phyloP scores from a whole-genome alignment of 2,888 invertebrate species.

The Exephanes ischioxanthus region DNA sequence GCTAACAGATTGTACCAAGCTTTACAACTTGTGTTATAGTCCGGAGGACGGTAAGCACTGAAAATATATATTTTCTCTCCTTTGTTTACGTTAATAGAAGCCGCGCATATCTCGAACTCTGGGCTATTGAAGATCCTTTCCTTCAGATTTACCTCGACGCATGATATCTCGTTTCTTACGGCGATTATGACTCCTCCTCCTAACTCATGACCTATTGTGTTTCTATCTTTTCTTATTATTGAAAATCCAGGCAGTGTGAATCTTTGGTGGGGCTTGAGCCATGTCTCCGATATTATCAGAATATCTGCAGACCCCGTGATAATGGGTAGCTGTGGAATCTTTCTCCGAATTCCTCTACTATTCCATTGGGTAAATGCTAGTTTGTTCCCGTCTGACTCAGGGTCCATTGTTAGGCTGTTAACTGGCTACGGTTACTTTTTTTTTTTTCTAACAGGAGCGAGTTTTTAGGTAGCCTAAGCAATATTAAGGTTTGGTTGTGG shows the following conservation, averaged over 20 bases:
- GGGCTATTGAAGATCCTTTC: background rate
- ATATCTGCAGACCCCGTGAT: background rate
- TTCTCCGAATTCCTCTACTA: background rate
- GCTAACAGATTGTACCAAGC: background rate
- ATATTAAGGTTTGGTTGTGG: too few relatives aligned
- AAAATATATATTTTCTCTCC: background rate
- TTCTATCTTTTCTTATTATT: background rate
- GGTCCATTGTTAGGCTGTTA: too few relatives aligned
- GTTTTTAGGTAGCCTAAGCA: too few relatives aligned
- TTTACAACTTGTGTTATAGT: background rate
- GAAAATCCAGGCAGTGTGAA: background rate
- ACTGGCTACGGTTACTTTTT: too few relatives aligned
- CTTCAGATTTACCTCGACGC: background rate
- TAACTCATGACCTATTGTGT: background rate
- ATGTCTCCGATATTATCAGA: background rate
- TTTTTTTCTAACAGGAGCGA: too few relatives aligned
- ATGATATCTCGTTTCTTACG: background rate
- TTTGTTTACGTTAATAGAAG: background rate
- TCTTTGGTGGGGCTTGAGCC: background rate
- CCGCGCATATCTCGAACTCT: background rate
- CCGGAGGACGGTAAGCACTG: background rate
- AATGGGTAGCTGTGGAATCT: background rate
- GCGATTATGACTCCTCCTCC: background rate
- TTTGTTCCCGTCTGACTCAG: background rate
- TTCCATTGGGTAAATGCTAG: background rate